These are phyloP conservation scores for Phocoena phocoena DNA, from an alignment of 2,113 vertebrate genomes.

Conservation along the genomic window DNA sequence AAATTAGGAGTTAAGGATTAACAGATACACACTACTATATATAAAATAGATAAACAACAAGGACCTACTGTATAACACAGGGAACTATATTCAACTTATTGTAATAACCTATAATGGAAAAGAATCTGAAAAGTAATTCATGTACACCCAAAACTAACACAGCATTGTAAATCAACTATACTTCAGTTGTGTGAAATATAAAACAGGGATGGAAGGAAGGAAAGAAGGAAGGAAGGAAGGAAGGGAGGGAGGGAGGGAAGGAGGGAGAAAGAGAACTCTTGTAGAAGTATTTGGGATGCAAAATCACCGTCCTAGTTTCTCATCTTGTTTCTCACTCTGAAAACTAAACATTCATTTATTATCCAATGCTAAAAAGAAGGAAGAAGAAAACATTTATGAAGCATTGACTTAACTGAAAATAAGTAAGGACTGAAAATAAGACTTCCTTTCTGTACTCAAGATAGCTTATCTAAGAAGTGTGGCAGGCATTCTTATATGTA, in stretches of 20 bases:
- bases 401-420: not conserved
- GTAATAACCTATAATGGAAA: not conserved
- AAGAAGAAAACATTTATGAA: not conserved
- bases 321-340: not conserved
- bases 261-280: not conserved
- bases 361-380: not conserved
- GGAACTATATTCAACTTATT: not conserved
- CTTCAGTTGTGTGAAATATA: not conserved
- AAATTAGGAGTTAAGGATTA: not conserved
- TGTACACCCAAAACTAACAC: not conserved
- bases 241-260: not conserved
- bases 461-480: not conserved
- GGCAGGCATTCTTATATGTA: not conserved
- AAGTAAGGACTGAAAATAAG: not conserved
- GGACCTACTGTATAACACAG: not conserved
- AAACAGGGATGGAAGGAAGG: not conserved
- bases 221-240: not conserved
- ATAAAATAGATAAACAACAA: not conserved
- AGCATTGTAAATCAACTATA: not conserved
- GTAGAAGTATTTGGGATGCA: not conserved
- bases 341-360: not conserved
- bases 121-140: not conserved
- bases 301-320: not conserved
- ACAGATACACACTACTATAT: not conserved
- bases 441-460: not conserved